Evolutionary conservation across 1,140 invertebrate genomes (phyloP), one percentile per base, ranked within the genome.

Genomic region (Tigriopus japonicus): DNA sequence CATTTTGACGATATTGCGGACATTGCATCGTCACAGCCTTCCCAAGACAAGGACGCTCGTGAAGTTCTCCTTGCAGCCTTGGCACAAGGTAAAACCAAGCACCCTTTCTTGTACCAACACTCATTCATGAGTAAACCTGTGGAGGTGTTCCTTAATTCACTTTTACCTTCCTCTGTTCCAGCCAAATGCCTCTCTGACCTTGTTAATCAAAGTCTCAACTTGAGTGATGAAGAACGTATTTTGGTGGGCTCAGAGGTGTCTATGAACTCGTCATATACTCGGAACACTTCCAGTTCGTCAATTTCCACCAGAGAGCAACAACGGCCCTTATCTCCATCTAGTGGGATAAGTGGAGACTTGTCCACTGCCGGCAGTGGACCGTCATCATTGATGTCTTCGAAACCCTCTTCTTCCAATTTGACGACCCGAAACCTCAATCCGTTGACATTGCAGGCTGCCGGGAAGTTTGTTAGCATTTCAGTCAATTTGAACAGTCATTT

Each of bases 31-130:
- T 49, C 74, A 62, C 76, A 68, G 19, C 56, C 66, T 24, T 55
- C 53, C 23, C 65, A 69, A 10, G 64, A 69, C 52, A 80, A 80
- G 68, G 81, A 84, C 66, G 77, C 80, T 56, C 70, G 79, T 52
- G 82, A 85, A 67, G 73, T 85, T 43, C 78, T 85, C 35, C 69
- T 84, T 49, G 79, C 81, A 64, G 80, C 82, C 58, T 79, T 85
- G 62, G 79, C 76, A 67, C 81, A 85, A 78, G 81, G 80, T 80
- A 75, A 65, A 52, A 60, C 63, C n/a, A 15, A 28, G 24, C 45
- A 62, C n/a, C 52, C 49, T 45, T 63, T 62, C 40, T 52, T 52
- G 15, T n/a, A n/a, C n/a, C n/a, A n/a, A n/a, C n/a, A n/a, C n/a
- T n/a, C n/a, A n/a, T n/a, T n/a, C n/a, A n/a, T n/a, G n/a, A n/a